Base-by-base conservation (phyloP, 37 sponge, comb jelly and placozoan genomes). In the Diacarnus erythraeanus region DNA sequence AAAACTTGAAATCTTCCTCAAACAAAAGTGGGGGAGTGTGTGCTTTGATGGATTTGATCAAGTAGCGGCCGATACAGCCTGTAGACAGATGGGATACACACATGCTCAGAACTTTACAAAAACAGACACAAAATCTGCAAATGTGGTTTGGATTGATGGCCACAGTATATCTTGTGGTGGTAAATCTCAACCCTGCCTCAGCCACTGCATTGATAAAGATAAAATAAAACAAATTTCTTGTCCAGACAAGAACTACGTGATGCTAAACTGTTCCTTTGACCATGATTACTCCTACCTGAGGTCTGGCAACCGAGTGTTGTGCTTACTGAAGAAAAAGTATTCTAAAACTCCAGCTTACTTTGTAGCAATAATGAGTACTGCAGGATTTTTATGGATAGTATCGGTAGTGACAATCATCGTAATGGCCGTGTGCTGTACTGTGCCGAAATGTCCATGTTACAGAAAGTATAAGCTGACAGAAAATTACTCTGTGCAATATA, bases 11-110 rank as follows among this genome's bases (percentile, higher is more conserved):
- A 54, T 74, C 1, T 74, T 18, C 57, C 31, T 74, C 36, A 54
- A 74, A 10, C 2, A 17, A 42, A 30, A 25, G 22, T 74, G 74
- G 74, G 74, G 74, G 3, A 74, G 54, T 54, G 33, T 74, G 20
- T 74, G 74, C 57, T 31, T 33, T 6, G 0, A 3, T 27, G 36
- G 31, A 4, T 74, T 74, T 35, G 29, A 27, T 29, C 3, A 44
- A 54, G 22, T 22, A 41, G 74, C 74, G 6, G 74, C 74, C 30
- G 5, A 74, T 30, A 41, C 74, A 33, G 20, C 74, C 47, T 74
- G 74, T 29, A 56, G 47, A 2, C 74, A 74, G 27, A 23, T 74
- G 36, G 74, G 74, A 17, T 74, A 74, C 57, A 74, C 74, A 33
- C 38, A 74, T 54, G 74, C 74, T 30, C 17, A 21, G 15, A 25